These are phyloP conservation scores for Caenorhabditis inopinata DNA, from an alignment of 1,140 invertebrate genomes.

Conservation along the genomic window DNA sequence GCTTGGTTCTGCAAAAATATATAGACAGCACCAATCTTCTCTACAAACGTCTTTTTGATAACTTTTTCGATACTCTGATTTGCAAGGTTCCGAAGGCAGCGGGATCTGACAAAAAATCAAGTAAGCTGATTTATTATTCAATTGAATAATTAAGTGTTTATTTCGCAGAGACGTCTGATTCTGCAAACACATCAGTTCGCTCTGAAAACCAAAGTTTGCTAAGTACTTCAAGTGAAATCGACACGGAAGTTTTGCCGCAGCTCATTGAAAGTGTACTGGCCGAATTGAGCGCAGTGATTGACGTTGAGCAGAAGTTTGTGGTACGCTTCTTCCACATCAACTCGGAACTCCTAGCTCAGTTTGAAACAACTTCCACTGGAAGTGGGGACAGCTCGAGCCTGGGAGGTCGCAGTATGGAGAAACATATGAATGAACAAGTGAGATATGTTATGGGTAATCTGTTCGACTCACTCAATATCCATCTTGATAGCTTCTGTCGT, in stretches of 20 bases:
- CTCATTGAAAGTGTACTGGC: constrained; percentile 79
- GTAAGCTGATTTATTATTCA: neutral
- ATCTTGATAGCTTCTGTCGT: constrained; percentile 53
- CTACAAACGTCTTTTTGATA: constrained; percentile 46
- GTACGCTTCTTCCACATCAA: constrained; percentile 87
- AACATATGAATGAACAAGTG: constrained; percentile 61
- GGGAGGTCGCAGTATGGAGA: constrained; percentile 72
- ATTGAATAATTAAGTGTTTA: neutral
- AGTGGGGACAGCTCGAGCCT: constrained; percentile 50
- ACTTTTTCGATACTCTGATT: constrained; percentile 45
- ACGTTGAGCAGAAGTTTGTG: constrained; percentile 93
- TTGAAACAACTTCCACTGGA: constrained; percentile 49
- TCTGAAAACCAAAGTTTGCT: neutral
- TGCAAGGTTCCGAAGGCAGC: constrained; percentile 14
- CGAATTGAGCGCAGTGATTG: constrained; percentile 85
- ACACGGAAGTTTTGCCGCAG: constrained; percentile 53
- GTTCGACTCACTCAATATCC: constrained; percentile 56
- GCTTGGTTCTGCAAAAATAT: constrained; percentile 35
- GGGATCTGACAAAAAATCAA: neutral
- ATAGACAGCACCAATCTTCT: constrained; percentile 39
- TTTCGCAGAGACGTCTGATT: neutral
- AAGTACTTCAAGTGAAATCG: neutral
- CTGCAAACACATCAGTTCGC: neutral
- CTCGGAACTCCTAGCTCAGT: constrained; percentile 64
- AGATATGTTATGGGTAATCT: constrained; percentile 52